Evolutionary conservation across 2,888 invertebrate genomes (phyloP), one percentile per base, ranked within the genome.

Genomic region (Nesidiocoris tenuis): DNA sequence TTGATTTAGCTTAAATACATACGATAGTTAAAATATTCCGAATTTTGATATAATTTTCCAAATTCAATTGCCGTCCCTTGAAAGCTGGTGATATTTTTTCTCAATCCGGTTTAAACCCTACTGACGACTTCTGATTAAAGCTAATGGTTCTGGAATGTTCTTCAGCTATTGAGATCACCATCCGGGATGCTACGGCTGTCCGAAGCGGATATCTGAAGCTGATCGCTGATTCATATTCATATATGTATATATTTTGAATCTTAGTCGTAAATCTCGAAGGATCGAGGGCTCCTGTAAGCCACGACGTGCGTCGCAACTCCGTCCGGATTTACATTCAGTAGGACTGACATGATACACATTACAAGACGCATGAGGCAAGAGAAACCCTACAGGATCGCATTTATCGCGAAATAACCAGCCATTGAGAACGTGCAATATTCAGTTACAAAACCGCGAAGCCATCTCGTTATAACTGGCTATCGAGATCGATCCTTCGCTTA

Each of bases 371-470:
- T 57, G 70, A 19, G 24, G 59, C 59, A 70, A 59, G 70, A 23
- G 70, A 70, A 70, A 25, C 22, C 70, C 25, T 24, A 17, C 70
- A 70, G 59, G 70, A 19, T 21, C 70, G 63, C 63, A 25, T 59
- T 70, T 57, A 23, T 59, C n/a, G 70, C 18, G 59, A 59, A 59
- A 70, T 70, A 70, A 70, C 57, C 67, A 55, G 67, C 21, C 55
- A 21, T 39, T 12, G 5, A 12, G 5, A 39, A 19, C 70, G 70
- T 59, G 61, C 59, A 5, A 59, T 70, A 70, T 70, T 59, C 59
- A 70, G 59, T 70, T 70, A 70, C 70, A 57, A 70, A 70, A 70
- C 70, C 59, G 59, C 68, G 22, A 54, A 17, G 23, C 25, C 25
- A 1, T 65, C 65, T 65, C n/a, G 16, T 63, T 63, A 23, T 22